Evolutionary conservation across 2,113 vertebrate species (phyloP).

Genomic region (Chaetorhynchus papuensis): DNA sequence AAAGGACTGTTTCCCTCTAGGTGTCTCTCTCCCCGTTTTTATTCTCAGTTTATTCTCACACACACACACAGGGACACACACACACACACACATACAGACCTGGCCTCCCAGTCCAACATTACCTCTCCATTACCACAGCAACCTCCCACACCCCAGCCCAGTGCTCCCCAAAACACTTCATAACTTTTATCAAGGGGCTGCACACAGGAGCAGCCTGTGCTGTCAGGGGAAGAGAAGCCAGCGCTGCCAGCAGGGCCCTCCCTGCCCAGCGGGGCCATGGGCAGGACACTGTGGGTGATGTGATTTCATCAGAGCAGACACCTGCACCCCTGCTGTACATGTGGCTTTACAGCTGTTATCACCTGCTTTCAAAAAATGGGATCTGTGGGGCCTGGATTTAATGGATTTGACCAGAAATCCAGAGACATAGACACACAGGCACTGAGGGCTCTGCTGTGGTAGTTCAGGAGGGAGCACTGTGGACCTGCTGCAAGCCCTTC

Average conservation of each 20-base stretch:
- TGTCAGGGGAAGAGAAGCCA: background rate
- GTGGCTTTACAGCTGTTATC: background rate
- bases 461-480: background rate
- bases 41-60: background rate
- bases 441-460: background rate
- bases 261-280: rapidly evolving
- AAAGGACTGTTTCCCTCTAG: slow-evolving; percentile 3
- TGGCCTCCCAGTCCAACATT: background rate
- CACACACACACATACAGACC: background rate
- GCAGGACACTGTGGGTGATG: background rate
- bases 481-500: background rate
- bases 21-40: slow-evolving; percentile 11
- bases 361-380: background rate
- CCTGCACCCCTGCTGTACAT: background rate
- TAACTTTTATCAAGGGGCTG: background rate
- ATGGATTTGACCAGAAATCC: background rate
- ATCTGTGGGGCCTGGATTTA: background rate
- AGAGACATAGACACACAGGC: background rate
- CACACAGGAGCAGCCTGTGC: background rate
- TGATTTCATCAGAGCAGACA: background rate
- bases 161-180: background rate
- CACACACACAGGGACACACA: no score
- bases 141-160: background rate
- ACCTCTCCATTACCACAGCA: background rate
- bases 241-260: background rate